Evolutionary conservation across 2,797 vertebrate genomes (phyloP), one percentile per base, ranked within the genome.

Genomic region (Sebastes miniatus): DNA sequence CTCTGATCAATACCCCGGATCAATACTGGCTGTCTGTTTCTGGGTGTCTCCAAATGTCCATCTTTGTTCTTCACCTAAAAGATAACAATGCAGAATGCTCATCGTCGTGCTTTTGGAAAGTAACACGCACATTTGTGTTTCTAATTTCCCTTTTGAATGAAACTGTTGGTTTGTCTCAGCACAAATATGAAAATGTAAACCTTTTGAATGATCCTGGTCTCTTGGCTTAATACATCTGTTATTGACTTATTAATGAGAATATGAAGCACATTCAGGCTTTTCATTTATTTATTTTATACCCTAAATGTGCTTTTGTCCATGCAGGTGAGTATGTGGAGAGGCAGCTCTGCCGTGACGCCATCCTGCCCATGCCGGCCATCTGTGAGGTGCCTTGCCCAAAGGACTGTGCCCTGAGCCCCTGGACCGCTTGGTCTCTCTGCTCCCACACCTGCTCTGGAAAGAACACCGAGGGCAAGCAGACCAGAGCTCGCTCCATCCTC

Each of bases 371-470:
- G 89, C 98, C 98, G 0, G 95, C 95, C 18, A 95, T 95, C 77
- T 99, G 98, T 0, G 96, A 98, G 24, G 97, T 97, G 69, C 97
- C 98, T 0, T 99, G 98, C 91, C 96, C 97, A 0, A 98, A 96
- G 91, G 98, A 99, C 92, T 99, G 98, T 65, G 97, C 97, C 27
- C 96, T 99, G 80, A 99, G 97, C 90, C 79, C 89, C 52, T 99
- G 98, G 98, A 97, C 97, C 0, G 1, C 89, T 0, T 99, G 98
- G 98, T 97, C 97, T 6, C 97, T 96, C 79, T 99, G 98, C 90
- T 99, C 98, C 0, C 97, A 99, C 88, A 99, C 98, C 89, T 99
- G 98, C 95, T 99, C 98, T 0, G 97, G 98, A 3, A 99, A 99
- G 91, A 98, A 97, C 88, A 98, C 97, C 0, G 98, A 99, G 90